Evolutionary conservation across 2,888 invertebrate species (phyloP), one percentile per base, ranked within the genome.

Genomic region (Drosophila yooni): DNA sequence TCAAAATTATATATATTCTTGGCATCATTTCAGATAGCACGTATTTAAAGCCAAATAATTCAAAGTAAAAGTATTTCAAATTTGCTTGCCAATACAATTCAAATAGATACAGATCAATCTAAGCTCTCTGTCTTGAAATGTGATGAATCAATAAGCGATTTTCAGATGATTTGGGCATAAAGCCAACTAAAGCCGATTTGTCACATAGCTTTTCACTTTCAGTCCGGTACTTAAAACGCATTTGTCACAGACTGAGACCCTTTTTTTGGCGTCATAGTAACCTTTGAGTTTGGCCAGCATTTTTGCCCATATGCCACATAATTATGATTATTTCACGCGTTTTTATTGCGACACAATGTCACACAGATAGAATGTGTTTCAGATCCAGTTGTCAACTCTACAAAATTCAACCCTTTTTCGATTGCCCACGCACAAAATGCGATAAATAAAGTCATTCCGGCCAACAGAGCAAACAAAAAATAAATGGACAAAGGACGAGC

Each of bases 391-490:
- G 73, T 75, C 82, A 84, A 61, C 67, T 67, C 67, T 40, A 58
- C 33, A 52, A 48, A 62, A 54, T 27, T 46, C 74, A 79, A 80
- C 82, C 79, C 79, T 82, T 79, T 73, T 67, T 56, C 56, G 60
- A 43, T 66, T 56, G 73, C 58, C 79, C 71, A 74, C 82, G 72
- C 81, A 76, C 76, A 75, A 68, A 79, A 82, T 84, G 76, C 69
- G 74, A 86, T 86, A 88, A 76, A 81, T 76, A 79, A 77, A 78
- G 84, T 81, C 70, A 72, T 76, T 82, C 52, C 75, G 64, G 63
- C 46, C 53, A 66, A 38, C 70, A 40, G 15, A 7, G 27, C 36
- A 36, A 33, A 21, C 18, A n/a, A 56, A 50, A 70, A 53, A 64
- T 40, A 48, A 63, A 59, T 34, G 59, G 56, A 71, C 70, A 63